These are phyloP conservation scores for Trachymyrmex septentrionalis DNA, from an alignment of 1,140 invertebrate genomes.

Conservation along the genomic window DNA sequence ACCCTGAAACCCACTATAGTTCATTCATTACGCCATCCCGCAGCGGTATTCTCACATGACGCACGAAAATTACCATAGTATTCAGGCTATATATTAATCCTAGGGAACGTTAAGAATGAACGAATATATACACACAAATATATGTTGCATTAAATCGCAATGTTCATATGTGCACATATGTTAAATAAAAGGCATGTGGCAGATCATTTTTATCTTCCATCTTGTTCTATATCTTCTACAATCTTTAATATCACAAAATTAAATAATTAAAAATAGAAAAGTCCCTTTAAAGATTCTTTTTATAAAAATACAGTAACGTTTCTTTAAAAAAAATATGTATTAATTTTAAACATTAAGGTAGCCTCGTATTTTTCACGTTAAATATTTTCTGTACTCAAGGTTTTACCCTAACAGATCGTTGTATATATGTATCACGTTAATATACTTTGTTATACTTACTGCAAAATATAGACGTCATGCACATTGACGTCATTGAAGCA, in stretches of 20 bases:
- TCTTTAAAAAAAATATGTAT: background rate
- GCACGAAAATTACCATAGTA: constrained; percentile 20
- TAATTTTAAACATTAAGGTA: no score
- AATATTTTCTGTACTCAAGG: background rate
- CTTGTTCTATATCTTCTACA: background rate
- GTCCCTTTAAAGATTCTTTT: background rate
- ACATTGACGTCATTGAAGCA: constrained; percentile 41
- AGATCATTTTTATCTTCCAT: background rate
- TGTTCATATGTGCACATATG: background rate
- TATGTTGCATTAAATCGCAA: background rate
- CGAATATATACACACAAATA: background rate
- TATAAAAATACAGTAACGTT: background rate
- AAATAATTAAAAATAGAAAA: background rate
- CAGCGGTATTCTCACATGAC: constrained; percentile 8
- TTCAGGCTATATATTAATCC: constrained; percentile 11
- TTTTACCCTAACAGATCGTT: constrained; percentile 15
- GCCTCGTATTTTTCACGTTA: background rate
- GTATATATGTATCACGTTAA: constrained; percentile 18
- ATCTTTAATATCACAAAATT: background rate
- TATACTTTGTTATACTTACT: constrained; percentile 27
- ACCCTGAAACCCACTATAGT: constrained; percentile 67
- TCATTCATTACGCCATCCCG: constrained; percentile 42
- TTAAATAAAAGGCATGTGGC: background rate
- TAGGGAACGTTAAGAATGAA: constrained; percentile 21
- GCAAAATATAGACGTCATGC: constrained; percentile 12